Base-by-base conservation (phyloP, 2,113 vertebrate species). In the Mormyrus lacerda region DNA sequence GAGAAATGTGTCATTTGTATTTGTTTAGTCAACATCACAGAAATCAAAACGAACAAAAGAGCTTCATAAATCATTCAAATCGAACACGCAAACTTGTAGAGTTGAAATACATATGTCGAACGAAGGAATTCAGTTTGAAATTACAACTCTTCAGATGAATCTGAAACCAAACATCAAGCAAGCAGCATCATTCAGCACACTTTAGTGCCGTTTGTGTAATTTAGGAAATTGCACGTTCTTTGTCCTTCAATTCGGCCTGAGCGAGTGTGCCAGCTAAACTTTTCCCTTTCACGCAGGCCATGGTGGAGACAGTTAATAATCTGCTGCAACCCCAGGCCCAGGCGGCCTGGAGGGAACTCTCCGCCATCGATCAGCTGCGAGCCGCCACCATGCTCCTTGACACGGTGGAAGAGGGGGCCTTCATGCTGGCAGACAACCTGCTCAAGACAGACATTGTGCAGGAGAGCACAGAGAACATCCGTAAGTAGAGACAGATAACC, bases 301-400 rank as follows among this genome's bases (percentile, higher is more conserved):
- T 99, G 98, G 98, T 99, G 86, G 97, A 98, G 94, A 99, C 98
- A 0, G 98, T 99, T 93, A 99, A 99, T 94, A 99, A 99, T 95
- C 96, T 99, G 87, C 96, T 99, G 86, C 97, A 98, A 92, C 97
- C 96, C 0, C 96, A 97, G 93, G 98, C 98, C 90, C 95, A 97
- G 93, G 94, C 96, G 0, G 98, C 98, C 0, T 99, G 98, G 98
- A 95, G 95, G 91, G 98, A 98, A 92, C 95, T 99, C 92, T 95
- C 97, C 1, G 96, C 96, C 1, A 97, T 95, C 0, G 98, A 98
- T 91, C 98, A 99, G 92, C 96, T 98, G n/a, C 97, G 97, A 0
- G 98, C 98, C 2, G 98, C 98, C 90, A 99, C 98, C 90, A 96
- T 98, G 96, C 91, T 99, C 69, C 96, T 99, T 0, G 97, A 99